phyloP scores from a whole-genome alignment of 2,888 invertebrate species.

The Polymixis flavicincta region DNA sequence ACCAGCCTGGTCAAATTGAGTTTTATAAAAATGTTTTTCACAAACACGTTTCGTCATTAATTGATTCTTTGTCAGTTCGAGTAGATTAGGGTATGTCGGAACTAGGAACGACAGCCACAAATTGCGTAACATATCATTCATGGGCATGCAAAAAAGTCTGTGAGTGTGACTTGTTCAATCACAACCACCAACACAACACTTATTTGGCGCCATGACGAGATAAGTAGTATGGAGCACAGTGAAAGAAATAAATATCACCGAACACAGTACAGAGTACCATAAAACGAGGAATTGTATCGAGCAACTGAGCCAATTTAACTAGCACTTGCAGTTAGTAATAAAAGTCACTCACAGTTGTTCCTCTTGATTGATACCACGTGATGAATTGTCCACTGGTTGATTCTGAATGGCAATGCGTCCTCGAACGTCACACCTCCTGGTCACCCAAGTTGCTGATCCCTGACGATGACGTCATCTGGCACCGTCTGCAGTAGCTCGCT shows the following conservation, averaged over 20 bases:
- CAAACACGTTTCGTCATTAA: conserved; percentile 17
- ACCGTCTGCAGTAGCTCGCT: no score
- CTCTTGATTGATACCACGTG: no score
- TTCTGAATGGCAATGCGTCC: no score
- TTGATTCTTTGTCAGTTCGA: conserved; percentile 1
- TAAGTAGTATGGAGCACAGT: not conserved
- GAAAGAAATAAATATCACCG: no score
- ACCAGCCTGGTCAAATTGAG: conserved; percentile 19
- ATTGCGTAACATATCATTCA: conserved; percentile 10
- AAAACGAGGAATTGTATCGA: conserved; percentile 1
- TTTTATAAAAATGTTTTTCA: conserved; percentile 15
- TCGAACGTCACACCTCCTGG: no score
- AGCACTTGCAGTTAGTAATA: no score
- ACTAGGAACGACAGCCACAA: conserved; percentile 10
- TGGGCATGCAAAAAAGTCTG: conserved; percentile 13
- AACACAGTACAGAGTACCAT: not conserved
- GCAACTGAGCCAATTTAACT: no score
- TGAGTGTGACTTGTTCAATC: conserved; percentile 8
- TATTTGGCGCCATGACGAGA: conserved; percentile 3
- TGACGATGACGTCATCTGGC: no score
- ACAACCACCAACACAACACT: conserved; percentile 6
- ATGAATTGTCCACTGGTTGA: no score
- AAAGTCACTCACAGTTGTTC: no score
- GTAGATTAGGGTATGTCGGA: conserved; percentile 4
- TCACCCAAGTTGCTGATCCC: no score